These are phyloP conservation scores for Neoscelio sp. DNA, from an alignment of 2,888 invertebrate genomes.

Conservation along the genomic window DNA sequence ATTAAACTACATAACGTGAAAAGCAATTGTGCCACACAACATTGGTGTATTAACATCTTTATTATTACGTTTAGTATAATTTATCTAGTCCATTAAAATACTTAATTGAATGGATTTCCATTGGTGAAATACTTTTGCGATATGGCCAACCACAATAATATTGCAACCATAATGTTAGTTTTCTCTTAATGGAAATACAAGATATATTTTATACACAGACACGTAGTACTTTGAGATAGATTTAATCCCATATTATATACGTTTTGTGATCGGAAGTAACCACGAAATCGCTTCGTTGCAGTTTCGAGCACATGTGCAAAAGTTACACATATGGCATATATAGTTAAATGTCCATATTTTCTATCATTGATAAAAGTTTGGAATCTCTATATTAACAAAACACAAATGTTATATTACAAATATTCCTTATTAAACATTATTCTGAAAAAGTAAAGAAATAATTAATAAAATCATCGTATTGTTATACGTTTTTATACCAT, in stretches of 20 bases:
- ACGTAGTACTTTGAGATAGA: not conserved
- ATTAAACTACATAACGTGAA: constrained; percentile 23
- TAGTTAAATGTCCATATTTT: too few species aligned
- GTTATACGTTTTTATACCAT: not conserved
- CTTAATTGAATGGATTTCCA: not conserved
- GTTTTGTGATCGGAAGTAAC: constrained; percentile 4
- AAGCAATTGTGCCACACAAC: constrained; percentile 23
- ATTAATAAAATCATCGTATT: not conserved
- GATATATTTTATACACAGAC: too few species aligned
- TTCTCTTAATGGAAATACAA: not conserved
- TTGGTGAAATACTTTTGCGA: not conserved
- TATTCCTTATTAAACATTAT: too few species aligned
- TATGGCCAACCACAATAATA: not conserved
- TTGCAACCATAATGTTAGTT: not conserved
- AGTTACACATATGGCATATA: not conserved
- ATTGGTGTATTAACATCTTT: constrained; percentile 5
- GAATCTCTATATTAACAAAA: too few species aligned
- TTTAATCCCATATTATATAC: not conserved
- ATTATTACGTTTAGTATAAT: constrained; percentile 3
- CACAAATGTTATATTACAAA: too few species aligned
- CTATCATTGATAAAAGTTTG: too few species aligned
- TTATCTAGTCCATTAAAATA: not conserved
- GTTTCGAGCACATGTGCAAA: not conserved
- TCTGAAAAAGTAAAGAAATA: too few species aligned
- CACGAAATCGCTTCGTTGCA: constrained; percentile 18